Base-by-base conservation (phyloP, 2,888 invertebrate genomes). In the Eurytoma californica region DNA sequence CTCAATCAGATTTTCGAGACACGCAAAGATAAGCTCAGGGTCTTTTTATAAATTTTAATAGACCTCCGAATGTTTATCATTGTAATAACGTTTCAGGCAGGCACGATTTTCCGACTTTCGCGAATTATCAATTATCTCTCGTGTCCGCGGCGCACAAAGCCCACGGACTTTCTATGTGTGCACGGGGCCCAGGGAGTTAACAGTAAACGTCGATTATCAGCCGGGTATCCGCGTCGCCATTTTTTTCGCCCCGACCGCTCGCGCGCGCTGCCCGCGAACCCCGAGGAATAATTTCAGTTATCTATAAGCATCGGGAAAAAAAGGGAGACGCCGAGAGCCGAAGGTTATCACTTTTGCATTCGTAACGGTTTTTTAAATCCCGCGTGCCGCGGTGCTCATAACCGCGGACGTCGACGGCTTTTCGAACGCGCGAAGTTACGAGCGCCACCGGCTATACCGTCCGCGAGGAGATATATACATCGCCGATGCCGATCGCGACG, bases 311-410 rank as follows among this genome's bases (percentile, higher is more conserved):
- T 76, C 69, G 63, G 30, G 18, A 47, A 58, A 24, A 20, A 18
- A 24, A 18, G 49, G 18, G n/a, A 28, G 12, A 58, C 39, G n/a
- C 28, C 69, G 0, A 58, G 18, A n/a, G n/a, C 55, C 60, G 57
- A 57, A 53, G 77, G 72, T 77, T 79, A 79, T 79, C 77, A 77
- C 70, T 69, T 73, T 70, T 66, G 70, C 72, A 72, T 72, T 77
- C 77, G 65, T 77, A 77, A 77, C 77, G 77, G 77, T 72, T 55
- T 57, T 57, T 53, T 61, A 39, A 39, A 53, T 39, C 18, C 47
- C 16, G 12, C 47, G 55, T 16, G 16, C 72, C 61, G 51, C 18
- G 58, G n/a, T 9, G 14, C 13, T 39, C 39, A 39, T 39, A 39
- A 39, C 39, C 39, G 39, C 39, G 9, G 39, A 39, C 39, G 39